phyloP scores from a whole-genome alignment of 2,797 vertebrate species.

The Oreochromis grahami region DNA sequence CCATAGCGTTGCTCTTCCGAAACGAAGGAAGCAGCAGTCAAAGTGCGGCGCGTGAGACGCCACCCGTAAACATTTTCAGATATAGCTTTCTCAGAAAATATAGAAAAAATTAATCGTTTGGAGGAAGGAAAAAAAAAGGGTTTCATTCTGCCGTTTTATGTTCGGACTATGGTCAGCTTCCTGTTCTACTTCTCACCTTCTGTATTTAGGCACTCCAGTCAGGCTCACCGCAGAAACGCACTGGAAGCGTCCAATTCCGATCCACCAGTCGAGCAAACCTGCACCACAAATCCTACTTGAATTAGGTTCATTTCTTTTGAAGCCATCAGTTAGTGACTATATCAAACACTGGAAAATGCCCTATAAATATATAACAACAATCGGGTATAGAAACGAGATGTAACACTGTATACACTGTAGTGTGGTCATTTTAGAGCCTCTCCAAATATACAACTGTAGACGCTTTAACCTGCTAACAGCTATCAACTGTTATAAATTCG shows the following conservation, averaged over 20 bases:
- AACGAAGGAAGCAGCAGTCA: background rate
- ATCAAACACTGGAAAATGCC: background rate
- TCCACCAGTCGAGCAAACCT: background rate
- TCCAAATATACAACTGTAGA: background rate
- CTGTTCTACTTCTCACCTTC: conserved; percentile 25
- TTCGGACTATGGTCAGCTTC: conserved; percentile 53
- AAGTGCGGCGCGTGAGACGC: background rate
- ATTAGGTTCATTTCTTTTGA: background rate
- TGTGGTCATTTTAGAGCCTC: background rate
- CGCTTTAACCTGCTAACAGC: background rate
- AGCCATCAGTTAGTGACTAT: background rate
- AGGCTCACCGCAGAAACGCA: conserved; percentile 39
- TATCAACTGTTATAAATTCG: background rate
- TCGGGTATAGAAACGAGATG: background rate
- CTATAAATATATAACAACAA: background rate
- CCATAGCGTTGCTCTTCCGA: conserved; percentile 32
- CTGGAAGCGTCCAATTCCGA: conserved; percentile 35
- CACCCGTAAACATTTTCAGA: conserved; percentile 43
- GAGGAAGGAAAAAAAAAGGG: background rate
- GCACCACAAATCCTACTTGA: background rate
- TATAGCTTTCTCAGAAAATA: conserved; percentile 13
- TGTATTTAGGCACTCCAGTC: conserved; percentile 27
- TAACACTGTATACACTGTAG: conserved; percentile 5
- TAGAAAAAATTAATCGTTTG: background rate
- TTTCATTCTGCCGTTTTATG: conserved; percentile 45